Base-by-base conservation (phyloP, 1,140 invertebrate genomes). In the Formica exsecta region DNA sequence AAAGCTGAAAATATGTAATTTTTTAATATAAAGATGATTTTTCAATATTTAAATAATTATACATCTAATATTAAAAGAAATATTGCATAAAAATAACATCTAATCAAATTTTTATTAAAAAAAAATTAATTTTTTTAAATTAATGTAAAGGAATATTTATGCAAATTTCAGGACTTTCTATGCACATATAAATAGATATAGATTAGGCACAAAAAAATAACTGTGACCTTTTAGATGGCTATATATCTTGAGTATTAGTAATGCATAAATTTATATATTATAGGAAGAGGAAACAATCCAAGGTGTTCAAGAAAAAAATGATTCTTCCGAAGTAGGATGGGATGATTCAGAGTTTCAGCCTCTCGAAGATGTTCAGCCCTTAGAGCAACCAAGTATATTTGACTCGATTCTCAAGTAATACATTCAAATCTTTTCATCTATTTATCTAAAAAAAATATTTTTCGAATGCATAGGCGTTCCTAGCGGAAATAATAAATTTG, bases 301-400 rank as follows among this genome's bases (percentile, higher is more conserved):
- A 94, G 94, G 93, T 93, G 93, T 89, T 95, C 95, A 93, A 89
- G 86, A 93, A 75, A 96, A 96, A 93, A 96, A 93, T 86, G 94
- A 95, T 85, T 95, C 95, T 87, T 95, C 95, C 25, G 96, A 96
- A 81, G 95, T 94, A 86, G 96, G 96, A 62, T 98, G 97, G 97
- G 97, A 97, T 73, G 97, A 98, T 90, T 96, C 96, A 3, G 98
- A 98, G 93, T 98, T 97, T 93, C 97, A 97, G 92, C 96, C 97
- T 9, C 95, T 98, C 8, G 97, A 97, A 91, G 97, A 97, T 90
- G 95, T 95, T 87, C 93, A 92, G 85, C 85, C 93, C 0, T 66
- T 92, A 75, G 94, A 95, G 84, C 89, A 91, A 86, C 38, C 90
- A 88, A 89, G 92, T 92, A 85, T 68, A 57, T 81, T n/a, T 75